A percentile compares a stretch with the other conserved stretches of the same genome.
These are phyloP conservation scores for Tachuris rubrigastra DNA, from an alignment of 2,113 vertebrate genomes.

Conservation along the genomic window DNA sequence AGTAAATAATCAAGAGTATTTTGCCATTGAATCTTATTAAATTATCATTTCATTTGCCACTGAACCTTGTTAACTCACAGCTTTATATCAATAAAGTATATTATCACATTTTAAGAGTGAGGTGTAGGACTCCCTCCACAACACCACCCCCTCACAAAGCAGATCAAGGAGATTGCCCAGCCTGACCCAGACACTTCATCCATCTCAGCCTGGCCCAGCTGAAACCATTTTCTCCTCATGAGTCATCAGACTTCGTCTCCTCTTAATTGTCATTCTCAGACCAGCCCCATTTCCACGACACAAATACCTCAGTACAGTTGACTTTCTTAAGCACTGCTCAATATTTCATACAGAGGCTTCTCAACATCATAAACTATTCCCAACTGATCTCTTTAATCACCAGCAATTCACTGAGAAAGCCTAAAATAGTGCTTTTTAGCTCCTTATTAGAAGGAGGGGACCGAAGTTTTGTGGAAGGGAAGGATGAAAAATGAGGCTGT, in stretches of 20 bases:
- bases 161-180: not conserved
- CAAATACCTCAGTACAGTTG: not conserved
- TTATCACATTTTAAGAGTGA: too few species aligned
- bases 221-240: not conserved
- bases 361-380: not conserved
- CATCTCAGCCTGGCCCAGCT: not conserved
- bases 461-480: not conserved
- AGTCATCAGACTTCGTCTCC: not conserved
- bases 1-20: not conserved
- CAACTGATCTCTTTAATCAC: not conserved
- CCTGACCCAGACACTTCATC: not conserved
- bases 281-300: not conserved
- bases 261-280: not conserved
- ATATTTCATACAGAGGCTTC: not conserved
- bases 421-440: not conserved
- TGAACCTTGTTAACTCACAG: not conserved
- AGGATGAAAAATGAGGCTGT: not conserved
- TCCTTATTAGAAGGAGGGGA: not conserved
- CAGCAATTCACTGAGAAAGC: not conserved
- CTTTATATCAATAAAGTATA: not conserved
- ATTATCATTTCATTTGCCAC: not conserved
- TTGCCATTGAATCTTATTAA: not conserved
- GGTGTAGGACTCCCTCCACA: rapidly evolving
- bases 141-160: rapidly evolving
- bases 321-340: not conserved